Conservation (phyloP, 1,140 invertebrate species). For the Brachionus plicatilis region DNA sequence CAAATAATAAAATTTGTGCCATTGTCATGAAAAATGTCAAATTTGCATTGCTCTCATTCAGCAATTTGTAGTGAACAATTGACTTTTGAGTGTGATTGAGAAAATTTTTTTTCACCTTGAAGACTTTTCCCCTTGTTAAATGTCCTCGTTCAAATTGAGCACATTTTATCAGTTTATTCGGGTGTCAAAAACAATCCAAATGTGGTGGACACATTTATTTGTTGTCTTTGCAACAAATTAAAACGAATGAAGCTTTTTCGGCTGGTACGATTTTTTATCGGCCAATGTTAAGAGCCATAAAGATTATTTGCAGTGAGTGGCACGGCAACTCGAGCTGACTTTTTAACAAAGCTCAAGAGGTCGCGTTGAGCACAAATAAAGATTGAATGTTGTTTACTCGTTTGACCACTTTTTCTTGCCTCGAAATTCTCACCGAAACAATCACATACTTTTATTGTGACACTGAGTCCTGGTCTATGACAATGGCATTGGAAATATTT, state of each 20-base stretch:
- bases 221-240: neutral
- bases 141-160: slow-evolving; percentile 1
- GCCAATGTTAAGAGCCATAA: neutral
- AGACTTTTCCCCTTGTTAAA: slow-evolving; percentile 29
- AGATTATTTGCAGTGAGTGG: neutral
- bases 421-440: neutral
- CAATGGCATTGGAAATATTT: slow-evolving; percentile 9
- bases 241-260: slow-evolving; percentile 7
- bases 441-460: slow-evolving; percentile 7
- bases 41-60: neutral
- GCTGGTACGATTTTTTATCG: slow-evolving; percentile 9
- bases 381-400: neutral
- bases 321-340: neutral
- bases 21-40: slow-evolving; percentile 7
- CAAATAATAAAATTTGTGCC: neutral
- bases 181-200: neutral
- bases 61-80: neutral
- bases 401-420: too few relatives aligned
- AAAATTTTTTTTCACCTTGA: neutral
- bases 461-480: neutral
- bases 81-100: neutral
- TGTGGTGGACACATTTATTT: neutral
- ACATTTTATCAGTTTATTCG: neutral
- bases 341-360: neutral
- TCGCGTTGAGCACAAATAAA: neutral